Conservation (phyloP, 92 coral and sea anemone genomes). For the Epizoanthus fatuus region DNA sequence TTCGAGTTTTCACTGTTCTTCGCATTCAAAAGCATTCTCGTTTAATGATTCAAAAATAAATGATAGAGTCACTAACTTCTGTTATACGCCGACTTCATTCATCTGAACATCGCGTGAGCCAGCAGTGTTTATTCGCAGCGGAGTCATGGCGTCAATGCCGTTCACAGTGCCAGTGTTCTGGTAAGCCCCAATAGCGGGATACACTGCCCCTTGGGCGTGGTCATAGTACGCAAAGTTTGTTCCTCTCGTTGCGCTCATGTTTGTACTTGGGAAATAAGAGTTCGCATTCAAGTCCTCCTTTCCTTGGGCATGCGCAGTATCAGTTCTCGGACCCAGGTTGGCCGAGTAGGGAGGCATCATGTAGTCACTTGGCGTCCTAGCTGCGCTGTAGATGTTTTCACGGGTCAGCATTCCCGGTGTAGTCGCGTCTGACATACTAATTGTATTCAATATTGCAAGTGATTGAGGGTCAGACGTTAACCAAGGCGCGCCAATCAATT, state of each 20-base stretch:
- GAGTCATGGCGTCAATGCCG: conserved; percentile 17
- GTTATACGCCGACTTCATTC: conserved; percentile 30
- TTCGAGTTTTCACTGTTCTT: background rate
- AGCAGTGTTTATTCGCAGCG: conserved; percentile 36
- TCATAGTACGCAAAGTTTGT: conserved; percentile 20
- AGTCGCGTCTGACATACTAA: conserved; percentile 61
- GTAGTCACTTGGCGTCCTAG: conserved; percentile 17
- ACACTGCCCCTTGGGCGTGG: conserved; percentile 23
- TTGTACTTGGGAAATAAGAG: conserved; percentile 17
- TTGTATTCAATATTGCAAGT: conserved; percentile 74
- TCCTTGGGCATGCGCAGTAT: background rate
- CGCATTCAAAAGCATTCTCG: no score
- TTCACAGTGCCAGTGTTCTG: conserved; percentile 14
- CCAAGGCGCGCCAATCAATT: conserved; percentile 76
- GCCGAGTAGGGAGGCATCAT: conserved; percentile 18
- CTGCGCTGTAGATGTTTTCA: conserved; percentile 20
- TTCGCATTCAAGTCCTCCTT: conserved; percentile 38
- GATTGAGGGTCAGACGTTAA: conserved; percentile 71
- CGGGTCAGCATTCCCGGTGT: conserved; percentile 29
- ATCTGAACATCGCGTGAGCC: conserved; percentile 12
- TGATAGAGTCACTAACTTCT: background rate
- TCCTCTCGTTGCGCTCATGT: conserved; percentile 13
- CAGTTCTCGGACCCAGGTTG: conserved; percentile 21
- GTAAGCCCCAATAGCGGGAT: conserved; percentile 13
- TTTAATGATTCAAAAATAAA: background rate